Percentiles rank a stretch among this genome's conserved stretches.
Conservation (phyloP, 2,888 invertebrate species). For the Tenthredo livida region DNA sequence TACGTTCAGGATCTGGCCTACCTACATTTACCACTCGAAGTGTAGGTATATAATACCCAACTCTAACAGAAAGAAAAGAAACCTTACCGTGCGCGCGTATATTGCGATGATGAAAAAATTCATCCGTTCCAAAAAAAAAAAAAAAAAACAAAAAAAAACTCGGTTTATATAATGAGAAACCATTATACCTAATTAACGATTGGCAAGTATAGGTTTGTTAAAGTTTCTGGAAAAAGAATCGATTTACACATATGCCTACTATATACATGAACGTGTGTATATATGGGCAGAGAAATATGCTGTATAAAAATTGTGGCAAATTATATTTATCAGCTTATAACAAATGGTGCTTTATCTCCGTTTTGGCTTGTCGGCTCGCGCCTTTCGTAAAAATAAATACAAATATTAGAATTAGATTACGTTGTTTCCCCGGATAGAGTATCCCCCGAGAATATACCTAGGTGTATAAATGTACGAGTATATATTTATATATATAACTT, state of each 20-base stretch:
- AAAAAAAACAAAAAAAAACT: neutral
- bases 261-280: too few species aligned
- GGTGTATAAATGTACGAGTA: neutral
- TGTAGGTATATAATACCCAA: conserved; percentile 6
- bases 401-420: conserved; percentile 32
- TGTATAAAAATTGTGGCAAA: neutral
- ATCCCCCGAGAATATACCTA: neutral
- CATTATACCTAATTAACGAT: neutral
- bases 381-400: neutral
- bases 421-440: neutral
- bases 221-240: neutral
- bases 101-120: neutral
- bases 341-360: neutral
- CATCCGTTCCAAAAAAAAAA: neutral
- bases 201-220: neutral
- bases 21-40: conserved; percentile 24
- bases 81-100: neutral
- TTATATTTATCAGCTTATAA: neutral
- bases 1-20: conserved; percentile 8
- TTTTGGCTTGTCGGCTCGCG: neutral
- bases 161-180: neutral
- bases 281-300: neutral
- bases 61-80: neutral
- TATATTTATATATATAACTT: too few species aligned
- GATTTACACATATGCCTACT: neutral